A percentile compares a stretch with the other conserved stretches of the same genome.
Evolutionary conservation across 2,797 vertebrate genomes (phyloP).

Genomic region (Knipowitschia caucasica): DNA sequence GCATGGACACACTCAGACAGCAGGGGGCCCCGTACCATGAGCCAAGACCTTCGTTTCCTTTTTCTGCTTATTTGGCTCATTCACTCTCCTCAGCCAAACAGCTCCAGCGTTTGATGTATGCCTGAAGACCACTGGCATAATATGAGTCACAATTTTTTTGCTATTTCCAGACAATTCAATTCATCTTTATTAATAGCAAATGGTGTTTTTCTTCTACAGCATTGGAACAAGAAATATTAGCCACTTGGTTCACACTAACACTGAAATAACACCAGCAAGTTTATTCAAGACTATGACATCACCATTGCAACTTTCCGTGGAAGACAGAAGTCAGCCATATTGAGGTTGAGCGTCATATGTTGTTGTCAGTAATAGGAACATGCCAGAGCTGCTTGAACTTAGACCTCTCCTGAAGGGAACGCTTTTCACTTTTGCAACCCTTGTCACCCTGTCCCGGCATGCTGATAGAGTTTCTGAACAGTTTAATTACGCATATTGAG

Average conservation of each 20-base stretch:
- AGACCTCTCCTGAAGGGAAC: slow-evolving; percentile 32
- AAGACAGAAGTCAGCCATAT: neutral
- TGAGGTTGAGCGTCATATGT: slow-evolving; percentile 4
- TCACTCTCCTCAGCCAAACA: slow-evolving; percentile 36
- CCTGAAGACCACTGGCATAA: slow-evolving; percentile 46
- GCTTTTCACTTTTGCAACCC: slow-evolving; percentile 35
- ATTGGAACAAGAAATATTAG: neutral
- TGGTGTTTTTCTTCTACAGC: neutral
- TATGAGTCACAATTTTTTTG: slow-evolving; percentile 40
- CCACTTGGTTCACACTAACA: neutral
- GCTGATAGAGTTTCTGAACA: slow-evolving; percentile 65
- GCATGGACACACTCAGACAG: slow-evolving; percentile 23
- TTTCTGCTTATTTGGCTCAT: slow-evolving; percentile 40
- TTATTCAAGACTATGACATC: slow-evolving; percentile 2
- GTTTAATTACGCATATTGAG: slow-evolving; percentile 80
- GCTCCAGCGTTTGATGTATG: slow-evolving; percentile 50
- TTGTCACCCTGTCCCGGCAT: slow-evolving; percentile 41
- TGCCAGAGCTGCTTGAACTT: slow-evolving; percentile 23
- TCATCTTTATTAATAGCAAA: slow-evolving; percentile 4
- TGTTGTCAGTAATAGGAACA: slow-evolving; percentile 6
- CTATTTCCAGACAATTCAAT: slow-evolving; percentile 16
- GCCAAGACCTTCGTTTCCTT: slow-evolving; percentile 56
- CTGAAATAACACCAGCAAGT: neutral
- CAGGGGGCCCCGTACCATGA: slow-evolving; percentile 53
- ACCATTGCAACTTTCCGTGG: neutral